Evolutionary conservation across 1,140 invertebrate genomes (phyloP).

Genomic region (Leptopilina clavipes): DNA sequence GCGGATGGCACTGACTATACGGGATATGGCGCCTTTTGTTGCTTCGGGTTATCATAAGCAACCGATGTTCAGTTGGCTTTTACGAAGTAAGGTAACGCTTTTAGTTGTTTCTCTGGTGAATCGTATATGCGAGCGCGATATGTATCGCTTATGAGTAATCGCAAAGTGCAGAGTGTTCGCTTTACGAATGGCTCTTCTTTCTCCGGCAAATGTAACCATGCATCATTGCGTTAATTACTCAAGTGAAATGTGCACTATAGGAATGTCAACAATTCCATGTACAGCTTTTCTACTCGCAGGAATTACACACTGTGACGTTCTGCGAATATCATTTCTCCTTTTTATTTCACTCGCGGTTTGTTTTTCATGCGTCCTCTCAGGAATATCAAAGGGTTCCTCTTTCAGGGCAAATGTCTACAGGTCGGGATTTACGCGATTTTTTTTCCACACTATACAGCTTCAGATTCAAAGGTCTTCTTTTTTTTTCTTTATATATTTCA

Average conservation of each 20-base stretch:
- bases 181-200: conserved; percentile 31
- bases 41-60: conserved; percentile 20
- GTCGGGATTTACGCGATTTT: background rate
- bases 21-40: conserved; percentile 19
- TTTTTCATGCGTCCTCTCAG: background rate
- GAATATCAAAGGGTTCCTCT: conserved; percentile 4
- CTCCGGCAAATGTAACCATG: conserved; percentile 18
- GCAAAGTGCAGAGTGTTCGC: conserved; percentile 24
- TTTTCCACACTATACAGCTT: background rate
- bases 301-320: conserved; percentile 19
- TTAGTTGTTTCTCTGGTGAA: conserved; percentile 13
- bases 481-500: background rate
- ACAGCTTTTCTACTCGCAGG: conserved; percentile 8
- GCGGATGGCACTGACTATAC: background rate
- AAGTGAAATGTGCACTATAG: conserved; percentile 32
- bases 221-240: conserved; percentile 34
- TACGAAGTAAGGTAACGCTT: conserved; percentile 28
- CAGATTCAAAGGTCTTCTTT: background rate
- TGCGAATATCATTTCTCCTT: conserved; percentile 21
- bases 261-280: conserved; percentile 28
- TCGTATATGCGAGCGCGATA: background rate
- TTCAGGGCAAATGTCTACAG: background rate
- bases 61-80: conserved; percentile 16
- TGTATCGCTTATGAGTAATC: conserved; percentile 34
- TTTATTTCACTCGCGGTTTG: background rate